A percentile compares a stretch with the other conserved stretches of the same genome.
These are phyloP conservation scores for Peromyscus polionotus DNA, from an alignment of 2,113 vertebrate species.

Conservation along the genomic window DNA sequence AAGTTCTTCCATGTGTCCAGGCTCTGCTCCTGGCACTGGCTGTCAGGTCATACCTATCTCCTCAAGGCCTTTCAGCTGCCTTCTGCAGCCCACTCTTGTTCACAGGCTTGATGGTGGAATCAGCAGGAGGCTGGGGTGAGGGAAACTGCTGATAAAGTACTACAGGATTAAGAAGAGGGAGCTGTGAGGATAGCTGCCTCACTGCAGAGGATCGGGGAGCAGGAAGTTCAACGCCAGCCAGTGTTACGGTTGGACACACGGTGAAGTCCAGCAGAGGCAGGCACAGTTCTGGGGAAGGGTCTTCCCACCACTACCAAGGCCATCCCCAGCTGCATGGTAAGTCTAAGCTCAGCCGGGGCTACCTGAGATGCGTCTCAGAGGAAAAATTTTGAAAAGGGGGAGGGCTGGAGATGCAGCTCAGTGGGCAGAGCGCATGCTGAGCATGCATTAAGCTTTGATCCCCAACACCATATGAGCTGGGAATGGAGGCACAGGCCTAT, in stretches of 20 bases:
- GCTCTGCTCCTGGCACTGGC: background rate
- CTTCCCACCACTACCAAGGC: background rate
- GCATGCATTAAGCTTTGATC: background rate
- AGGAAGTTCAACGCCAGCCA: constrained; percentile 37
- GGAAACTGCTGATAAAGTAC: background rate
- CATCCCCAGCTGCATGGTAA: background rate
- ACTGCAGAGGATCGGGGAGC: background rate
- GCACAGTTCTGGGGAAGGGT: background rate
- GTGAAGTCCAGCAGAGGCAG: background rate
- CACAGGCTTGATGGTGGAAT: background rate
- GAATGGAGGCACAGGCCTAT: no score
- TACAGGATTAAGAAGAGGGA: background rate
- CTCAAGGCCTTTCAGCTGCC: background rate
- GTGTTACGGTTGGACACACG: background rate
- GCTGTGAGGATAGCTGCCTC: background rate
- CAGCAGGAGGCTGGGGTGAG: background rate
- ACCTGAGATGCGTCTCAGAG: background rate
- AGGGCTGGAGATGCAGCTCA: no score
- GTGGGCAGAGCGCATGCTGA: background rate
- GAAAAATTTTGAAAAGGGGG: no score
- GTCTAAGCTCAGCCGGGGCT: background rate
- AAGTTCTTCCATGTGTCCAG: background rate
- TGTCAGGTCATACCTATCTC: background rate
- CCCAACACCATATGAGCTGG: no score
- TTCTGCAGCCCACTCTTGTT: background rate